These are phyloP conservation scores for Lithophane socia DNA, from an alignment of 2,888 invertebrate genomes.

Conservation along the genomic window DNA sequence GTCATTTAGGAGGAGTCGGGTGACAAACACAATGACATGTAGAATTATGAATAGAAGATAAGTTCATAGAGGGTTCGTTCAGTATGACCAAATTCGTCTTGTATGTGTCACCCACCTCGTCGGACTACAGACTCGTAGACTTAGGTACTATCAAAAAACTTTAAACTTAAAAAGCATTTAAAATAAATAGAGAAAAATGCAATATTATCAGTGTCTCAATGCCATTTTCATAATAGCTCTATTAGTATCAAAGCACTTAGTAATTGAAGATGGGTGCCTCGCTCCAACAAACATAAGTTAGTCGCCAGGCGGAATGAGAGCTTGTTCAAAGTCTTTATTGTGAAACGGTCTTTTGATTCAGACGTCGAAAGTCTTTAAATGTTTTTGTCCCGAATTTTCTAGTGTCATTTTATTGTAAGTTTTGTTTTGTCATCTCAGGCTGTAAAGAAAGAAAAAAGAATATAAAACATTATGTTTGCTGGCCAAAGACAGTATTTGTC, in stretches of 20 bases:
- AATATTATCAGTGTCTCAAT: slow-evolving; percentile 1
- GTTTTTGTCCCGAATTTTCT: slow-evolving; percentile 22
- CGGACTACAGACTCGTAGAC: too few species aligned
- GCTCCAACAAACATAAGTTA: slow-evolving; percentile 43
- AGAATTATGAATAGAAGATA: too few species aligned
- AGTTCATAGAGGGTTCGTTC: too few species aligned
- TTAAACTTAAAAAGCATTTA: background rate
- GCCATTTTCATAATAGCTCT: slow-evolving; percentile 30
- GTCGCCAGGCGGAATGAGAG: slow-evolving; percentile 44
- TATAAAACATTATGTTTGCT: background rate
- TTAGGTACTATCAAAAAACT: background rate
- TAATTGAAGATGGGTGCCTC: slow-evolving; percentile 41
- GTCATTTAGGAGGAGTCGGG: too few species aligned
- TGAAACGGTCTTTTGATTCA: slow-evolving; percentile 41
- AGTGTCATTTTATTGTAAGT: background rate
- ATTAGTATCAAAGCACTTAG: slow-evolving; percentile 46
- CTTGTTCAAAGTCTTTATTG: slow-evolving; percentile 36
- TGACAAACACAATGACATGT: too few species aligned
- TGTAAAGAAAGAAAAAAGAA: background rate
- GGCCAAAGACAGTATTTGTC: background rate
- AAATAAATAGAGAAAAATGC: background rate
- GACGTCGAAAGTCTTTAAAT: slow-evolving; percentile 20
- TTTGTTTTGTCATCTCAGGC: background rate
- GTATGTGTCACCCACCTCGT: too few species aligned
- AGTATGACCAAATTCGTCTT: too few species aligned